These are phyloP conservation scores for Coelopa frigida DNA, from an alignment of 1,140 invertebrate genomes.

Conservation along the genomic window DNA sequence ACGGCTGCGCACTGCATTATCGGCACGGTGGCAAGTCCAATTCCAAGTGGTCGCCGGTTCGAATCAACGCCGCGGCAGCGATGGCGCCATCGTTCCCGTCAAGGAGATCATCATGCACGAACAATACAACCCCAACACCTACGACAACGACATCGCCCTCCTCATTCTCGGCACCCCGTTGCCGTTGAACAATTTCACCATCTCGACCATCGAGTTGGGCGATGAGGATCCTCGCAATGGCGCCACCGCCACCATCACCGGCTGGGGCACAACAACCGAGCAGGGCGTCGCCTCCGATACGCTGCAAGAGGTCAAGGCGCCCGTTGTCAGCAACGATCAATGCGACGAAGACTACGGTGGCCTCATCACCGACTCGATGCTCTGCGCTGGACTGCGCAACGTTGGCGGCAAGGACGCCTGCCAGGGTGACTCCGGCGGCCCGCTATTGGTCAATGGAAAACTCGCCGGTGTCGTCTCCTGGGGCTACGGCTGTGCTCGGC, in stretches of 20 bases:
- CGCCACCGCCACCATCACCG: constrained; percentile 32
- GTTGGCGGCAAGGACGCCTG: constrained; percentile 48
- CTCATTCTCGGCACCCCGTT: constrained; percentile 21
- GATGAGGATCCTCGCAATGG: constrained; percentile 23
- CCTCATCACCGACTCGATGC: constrained; percentile 48
- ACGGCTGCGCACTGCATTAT: constrained; percentile 43
- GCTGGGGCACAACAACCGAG: constrained; percentile 39
- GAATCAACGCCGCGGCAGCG: constrained; percentile 19
- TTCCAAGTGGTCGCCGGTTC: constrained; percentile 29
- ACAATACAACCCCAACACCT: constrained; percentile 22
- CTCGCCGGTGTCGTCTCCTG: constrained; percentile 59
- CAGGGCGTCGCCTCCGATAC: constrained; percentile 20
- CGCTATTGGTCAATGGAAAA: constrained; percentile 33
- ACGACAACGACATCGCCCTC: constrained; percentile 39
- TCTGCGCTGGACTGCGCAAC: constrained; percentile 49
- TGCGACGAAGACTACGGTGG: constrained; percentile 26
- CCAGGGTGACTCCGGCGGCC: constrained; percentile 47
- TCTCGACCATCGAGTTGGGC: constrained; percentile 23
- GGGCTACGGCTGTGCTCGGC: constrained; percentile 57
- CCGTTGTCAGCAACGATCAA: constrained; percentile 24
- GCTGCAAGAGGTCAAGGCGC: constrained; percentile 28
- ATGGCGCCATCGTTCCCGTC: constrained; percentile 33
- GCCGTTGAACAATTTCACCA: constrained; percentile 35
- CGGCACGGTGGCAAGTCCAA: constrained; percentile 24
- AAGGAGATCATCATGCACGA: constrained; percentile 37